phyloP scores from a whole-genome alignment of 2,888 invertebrate species.

The Papilio protenor region DNA sequence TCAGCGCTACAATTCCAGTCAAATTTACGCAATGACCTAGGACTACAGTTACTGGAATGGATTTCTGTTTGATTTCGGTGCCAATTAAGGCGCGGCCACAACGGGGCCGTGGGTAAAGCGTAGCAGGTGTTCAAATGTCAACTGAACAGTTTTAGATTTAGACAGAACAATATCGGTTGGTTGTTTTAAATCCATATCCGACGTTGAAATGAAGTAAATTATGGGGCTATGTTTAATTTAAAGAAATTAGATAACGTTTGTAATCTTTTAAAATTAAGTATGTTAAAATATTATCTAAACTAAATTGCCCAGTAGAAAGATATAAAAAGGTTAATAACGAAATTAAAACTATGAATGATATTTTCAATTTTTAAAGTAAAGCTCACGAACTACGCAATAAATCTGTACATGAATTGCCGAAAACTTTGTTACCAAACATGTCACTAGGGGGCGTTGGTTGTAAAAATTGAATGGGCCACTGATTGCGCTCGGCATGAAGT shows the following conservation, averaged over 20 bases:
- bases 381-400: no score
- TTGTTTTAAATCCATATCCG: no score
- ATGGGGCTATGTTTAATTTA: no score
- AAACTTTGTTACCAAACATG: neutral
- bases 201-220: no score
- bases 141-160: conserved; percentile 25
- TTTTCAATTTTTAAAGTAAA: no score
- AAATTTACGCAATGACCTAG: conserved; percentile 29
- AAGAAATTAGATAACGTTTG: no score
- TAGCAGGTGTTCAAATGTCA: conserved; percentile 40
- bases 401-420: no score
- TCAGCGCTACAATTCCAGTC: neutral
- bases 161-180: neutral
- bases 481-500: conserved; percentile 4
- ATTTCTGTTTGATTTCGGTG: conserved; percentile 8
- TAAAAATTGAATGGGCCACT: neutral
- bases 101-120: conserved; percentile 36
- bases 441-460: neutral
- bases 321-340: no score
- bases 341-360: no score
- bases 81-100: conserved; percentile 26
- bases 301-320: no score
- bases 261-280: no score
- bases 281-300: no score
- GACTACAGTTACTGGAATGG: conserved; percentile 10